phyloP scores from a whole-genome alignment of 2,113 vertebrate genomes.

The Charadrius vociferus region DNA sequence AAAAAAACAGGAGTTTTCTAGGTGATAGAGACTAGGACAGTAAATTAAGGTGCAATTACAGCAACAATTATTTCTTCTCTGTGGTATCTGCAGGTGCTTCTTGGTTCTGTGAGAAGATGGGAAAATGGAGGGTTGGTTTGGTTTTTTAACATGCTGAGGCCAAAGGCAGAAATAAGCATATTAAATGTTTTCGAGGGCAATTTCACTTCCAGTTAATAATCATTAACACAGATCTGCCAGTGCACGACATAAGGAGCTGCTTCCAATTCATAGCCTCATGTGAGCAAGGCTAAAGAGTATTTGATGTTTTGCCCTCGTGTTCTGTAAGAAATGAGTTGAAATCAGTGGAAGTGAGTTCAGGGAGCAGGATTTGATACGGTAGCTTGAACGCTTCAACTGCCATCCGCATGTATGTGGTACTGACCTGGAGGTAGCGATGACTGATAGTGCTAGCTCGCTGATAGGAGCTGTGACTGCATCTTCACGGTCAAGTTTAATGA shows the following conservation, averaged over 20 bases:
- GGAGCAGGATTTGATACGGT: background rate
- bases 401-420: background rate
- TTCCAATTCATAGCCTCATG: background rate
- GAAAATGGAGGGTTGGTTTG: background rate
- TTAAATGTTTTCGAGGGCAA: background rate
- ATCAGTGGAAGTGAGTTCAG: background rate
- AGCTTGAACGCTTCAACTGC: background rate
- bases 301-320: background rate
- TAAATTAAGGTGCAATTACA: background rate
- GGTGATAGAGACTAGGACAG: background rate
- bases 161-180: background rate
- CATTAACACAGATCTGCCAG: background rate
- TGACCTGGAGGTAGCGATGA: accelerated
- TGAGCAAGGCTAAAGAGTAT: background rate
- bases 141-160: background rate
- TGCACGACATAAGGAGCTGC: background rate
- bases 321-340: background rate
- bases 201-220: background rate
- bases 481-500: background rate
- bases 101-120: background rate
- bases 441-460: background rate
- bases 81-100: background rate
- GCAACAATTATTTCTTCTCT: background rate
- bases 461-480: background rate
- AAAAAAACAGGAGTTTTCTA: background rate